Evolutionary conservation across 2,113 vertebrate genomes (phyloP).

Genomic region (Setophaga kirtlandii): DNA sequence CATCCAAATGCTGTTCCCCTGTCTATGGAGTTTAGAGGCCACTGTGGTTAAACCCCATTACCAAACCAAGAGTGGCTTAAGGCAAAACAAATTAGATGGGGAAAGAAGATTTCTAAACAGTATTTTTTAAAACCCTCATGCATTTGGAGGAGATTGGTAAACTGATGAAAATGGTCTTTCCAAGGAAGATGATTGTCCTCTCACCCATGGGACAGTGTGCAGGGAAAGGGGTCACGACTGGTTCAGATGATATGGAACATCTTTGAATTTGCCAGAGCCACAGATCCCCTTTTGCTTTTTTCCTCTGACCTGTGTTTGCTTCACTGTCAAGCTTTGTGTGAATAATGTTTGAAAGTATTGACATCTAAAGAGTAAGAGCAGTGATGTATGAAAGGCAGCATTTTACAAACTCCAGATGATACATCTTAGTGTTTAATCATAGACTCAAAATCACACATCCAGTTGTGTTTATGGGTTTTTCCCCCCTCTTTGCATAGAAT

Average conservation of each 20-base stretch:
- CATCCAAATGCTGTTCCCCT: background rate
- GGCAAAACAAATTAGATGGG: background rate
- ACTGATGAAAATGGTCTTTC: accelerated
- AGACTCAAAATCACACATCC: constrained; percentile 33
- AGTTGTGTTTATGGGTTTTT: background rate
- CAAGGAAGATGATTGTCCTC: background rate
- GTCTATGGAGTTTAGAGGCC: background rate
- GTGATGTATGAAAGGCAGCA: constrained; percentile 1
- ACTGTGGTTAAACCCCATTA: background rate
- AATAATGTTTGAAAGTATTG: background rate
- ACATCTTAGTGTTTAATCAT: constrained; percentile 39
- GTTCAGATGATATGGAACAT: background rate
- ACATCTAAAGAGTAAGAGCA: background rate
- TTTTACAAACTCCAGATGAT: background rate
- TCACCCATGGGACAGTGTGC: accelerated
- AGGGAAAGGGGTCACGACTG: background rate
- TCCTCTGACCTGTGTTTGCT: background rate
- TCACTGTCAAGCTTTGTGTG: background rate
- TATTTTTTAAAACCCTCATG: background rate
- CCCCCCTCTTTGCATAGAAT: constrained; percentile 7
- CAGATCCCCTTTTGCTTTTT: background rate
- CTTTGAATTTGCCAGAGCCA: background rate
- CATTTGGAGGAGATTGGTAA: background rate
- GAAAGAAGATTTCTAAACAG: background rate
- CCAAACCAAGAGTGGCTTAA: background rate